Base-by-base conservation (phyloP, 2,797 vertebrate genomes). In the Cynodonichthys magdalenae region DNA sequence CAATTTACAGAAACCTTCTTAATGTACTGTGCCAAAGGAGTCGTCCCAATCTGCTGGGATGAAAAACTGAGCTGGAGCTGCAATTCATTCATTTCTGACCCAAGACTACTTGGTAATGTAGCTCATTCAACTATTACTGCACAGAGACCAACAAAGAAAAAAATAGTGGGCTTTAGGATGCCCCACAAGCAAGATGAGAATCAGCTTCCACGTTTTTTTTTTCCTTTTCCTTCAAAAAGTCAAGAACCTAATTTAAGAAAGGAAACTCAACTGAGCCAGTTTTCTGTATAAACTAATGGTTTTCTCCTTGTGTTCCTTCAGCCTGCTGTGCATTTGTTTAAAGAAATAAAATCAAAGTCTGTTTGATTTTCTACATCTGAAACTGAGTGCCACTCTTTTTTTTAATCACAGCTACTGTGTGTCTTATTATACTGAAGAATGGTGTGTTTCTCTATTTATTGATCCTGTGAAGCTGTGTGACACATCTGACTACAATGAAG, bases 21-120 rank as follows among this genome's bases (percentile, higher is more conserved):
- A 50, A 84, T 86, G 82, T 84, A 59, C 74, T 18, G 88, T 92
- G 91, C 91, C 90, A 91, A 92, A 91, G 76, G 86, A 87, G 76
- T 80, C 55, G 49, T 49, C 70, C 66, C 70, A 39, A 75, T 77
- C 76, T 73, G 63, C 66, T 66, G 69, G 78, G 66, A 74, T 68
- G 46, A 73, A 74, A 68, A 18, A 63, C 63, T 59, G 73, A 50
- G 79, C 68, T 17, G 57, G 57, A 61, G 69, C 72, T 66, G 66
- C 62, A 53, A 55, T 66, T 50, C 64, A 69, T 74, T 79, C 54
- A 41, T 58, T 70, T 49, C 24, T 28, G 28, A 65, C 53, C 20
- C 17, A 28, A 60, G 49, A 71, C 54, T 69, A 53, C 56, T 56
- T 60, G 34, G 34, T 36, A 36, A 36, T 62, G 59, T 31, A 18